Evolutionary conservation across 2,797 vertebrate genomes (phyloP).

Genomic region (Babyrousa celebensis): DNA sequence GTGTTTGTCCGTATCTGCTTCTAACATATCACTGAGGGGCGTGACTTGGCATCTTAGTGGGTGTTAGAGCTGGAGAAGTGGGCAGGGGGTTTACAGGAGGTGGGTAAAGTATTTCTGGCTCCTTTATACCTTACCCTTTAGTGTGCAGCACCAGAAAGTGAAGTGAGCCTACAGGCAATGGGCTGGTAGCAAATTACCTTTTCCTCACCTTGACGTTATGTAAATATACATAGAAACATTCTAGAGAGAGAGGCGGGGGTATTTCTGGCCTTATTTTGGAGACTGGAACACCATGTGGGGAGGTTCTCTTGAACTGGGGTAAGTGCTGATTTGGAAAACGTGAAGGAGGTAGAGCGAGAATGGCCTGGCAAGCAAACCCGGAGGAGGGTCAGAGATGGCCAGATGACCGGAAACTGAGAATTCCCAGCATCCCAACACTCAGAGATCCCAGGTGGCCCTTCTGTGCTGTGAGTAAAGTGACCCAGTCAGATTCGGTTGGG

Average conservation of each 20-base stretch:
- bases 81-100: background rate
- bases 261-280: constrained; percentile 23
- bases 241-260: background rate
- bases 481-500: background rate
- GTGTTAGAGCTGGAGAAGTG: background rate
- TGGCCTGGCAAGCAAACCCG: background rate
- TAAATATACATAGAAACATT: background rate
- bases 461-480: background rate
- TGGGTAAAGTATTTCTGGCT: background rate
- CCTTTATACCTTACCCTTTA: background rate
- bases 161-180: background rate
- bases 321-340: background rate
- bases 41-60: background rate
- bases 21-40: background rate
- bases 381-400: background rate
- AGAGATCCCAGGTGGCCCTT: background rate
- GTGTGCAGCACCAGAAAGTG: background rate
- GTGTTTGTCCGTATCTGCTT: background rate
- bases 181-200: background rate
- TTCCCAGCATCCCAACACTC: background rate
- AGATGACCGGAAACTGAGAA: constrained; percentile 3
- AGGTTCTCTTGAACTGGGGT: background rate
- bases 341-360: background rate
- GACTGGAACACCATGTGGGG: background rate
- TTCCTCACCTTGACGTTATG: background rate